Percentiles rank a stretch among this genome's conserved stretches.
Conservation (phyloP, 1,140 invertebrate species). For the Frieseomelitta varia region DNA sequence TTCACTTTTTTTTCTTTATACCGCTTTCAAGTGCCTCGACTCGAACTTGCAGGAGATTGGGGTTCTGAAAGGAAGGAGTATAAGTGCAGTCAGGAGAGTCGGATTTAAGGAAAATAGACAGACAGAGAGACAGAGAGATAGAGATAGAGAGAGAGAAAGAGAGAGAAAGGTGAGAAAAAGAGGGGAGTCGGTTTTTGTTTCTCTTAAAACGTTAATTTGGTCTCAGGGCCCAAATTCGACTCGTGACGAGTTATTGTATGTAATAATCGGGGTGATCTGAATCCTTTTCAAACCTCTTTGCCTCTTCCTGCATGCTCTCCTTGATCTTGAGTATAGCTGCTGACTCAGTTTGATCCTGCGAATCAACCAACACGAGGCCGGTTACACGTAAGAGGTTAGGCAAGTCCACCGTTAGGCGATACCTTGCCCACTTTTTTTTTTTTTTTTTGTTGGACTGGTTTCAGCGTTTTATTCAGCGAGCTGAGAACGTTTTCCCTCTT, state of each 20-base stretch:
- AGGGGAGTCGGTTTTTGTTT: slow-evolving; percentile 50
- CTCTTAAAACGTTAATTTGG: slow-evolving; percentile 73
- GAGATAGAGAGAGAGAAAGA: neutral
- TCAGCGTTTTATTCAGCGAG: slow-evolving; percentile 54
- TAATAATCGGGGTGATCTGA: slow-evolving; percentile 98
- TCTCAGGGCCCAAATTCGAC: slow-evolving; percentile 72
- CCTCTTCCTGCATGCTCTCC: slow-evolving; percentile 99
- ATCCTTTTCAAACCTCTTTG: slow-evolving; percentile 99
- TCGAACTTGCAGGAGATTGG: neutral
- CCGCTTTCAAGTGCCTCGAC: neutral
- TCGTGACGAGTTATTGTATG: slow-evolving; percentile 90
- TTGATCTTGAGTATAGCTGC: slow-evolving; percentile 99
- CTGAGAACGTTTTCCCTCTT: slow-evolving; percentile 20
- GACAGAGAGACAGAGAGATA: neutral
- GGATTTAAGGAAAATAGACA: slow-evolving; percentile 29
- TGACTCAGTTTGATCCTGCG: slow-evolving; percentile 98
- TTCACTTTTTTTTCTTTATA: neutral
- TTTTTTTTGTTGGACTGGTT: neutral
- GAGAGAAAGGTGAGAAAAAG: neutral
- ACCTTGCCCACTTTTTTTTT: slow-evolving; percentile 58
- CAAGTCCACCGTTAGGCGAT: slow-evolving; percentile 79
- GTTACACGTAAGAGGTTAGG: slow-evolving; percentile 82
- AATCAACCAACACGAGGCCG: slow-evolving; percentile 85
- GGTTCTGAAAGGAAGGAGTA: slow-evolving; percentile 11
- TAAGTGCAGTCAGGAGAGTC: neutral